These are phyloP conservation scores for Zapus hudsonius DNA, from an alignment of 2,113 vertebrate genomes.

Conservation along the genomic window DNA sequence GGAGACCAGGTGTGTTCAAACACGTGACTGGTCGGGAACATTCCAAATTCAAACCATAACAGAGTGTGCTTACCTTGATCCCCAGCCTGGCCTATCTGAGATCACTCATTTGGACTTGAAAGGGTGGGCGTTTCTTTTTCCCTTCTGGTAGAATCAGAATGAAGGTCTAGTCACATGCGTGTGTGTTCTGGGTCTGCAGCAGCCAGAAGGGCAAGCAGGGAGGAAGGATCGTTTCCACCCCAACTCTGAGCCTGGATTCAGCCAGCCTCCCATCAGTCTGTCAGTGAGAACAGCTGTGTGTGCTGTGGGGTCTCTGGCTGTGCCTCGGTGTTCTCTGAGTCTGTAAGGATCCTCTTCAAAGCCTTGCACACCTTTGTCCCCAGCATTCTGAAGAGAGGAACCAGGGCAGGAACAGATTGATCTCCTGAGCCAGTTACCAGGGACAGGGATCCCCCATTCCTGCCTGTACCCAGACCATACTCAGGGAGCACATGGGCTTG, in stretches of 20 bases:
- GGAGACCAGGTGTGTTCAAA: neutral
- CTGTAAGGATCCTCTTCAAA: neutral
- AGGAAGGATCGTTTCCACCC: rapidly evolving
- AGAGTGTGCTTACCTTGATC: neutral
- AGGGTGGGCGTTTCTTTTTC: neutral
- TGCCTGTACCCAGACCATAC: too few species aligned
- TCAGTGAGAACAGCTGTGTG: neutral
- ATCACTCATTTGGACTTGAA: neutral
- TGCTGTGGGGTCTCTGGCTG: neutral
- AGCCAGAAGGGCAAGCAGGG: neutral
- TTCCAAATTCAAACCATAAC: neutral
- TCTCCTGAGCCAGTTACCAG: neutral
- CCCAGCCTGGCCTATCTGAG: neutral
- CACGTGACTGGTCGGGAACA: neutral
- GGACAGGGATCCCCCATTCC: neutral
- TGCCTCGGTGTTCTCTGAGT: neutral
- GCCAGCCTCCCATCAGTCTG: neutral
- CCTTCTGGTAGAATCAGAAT: neutral
- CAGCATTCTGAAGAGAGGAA: neutral
- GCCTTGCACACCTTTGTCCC: neutral
- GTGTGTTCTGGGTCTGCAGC: neutral
- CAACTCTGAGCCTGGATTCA: neutral
- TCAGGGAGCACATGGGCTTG: neutral
- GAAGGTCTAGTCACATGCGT: neutral
- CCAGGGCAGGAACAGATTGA: neutral